These are phyloP conservation scores for Corvus moneduloides DNA, from an alignment of 2,113 vertebrate species.

Conservation along the genomic window DNA sequence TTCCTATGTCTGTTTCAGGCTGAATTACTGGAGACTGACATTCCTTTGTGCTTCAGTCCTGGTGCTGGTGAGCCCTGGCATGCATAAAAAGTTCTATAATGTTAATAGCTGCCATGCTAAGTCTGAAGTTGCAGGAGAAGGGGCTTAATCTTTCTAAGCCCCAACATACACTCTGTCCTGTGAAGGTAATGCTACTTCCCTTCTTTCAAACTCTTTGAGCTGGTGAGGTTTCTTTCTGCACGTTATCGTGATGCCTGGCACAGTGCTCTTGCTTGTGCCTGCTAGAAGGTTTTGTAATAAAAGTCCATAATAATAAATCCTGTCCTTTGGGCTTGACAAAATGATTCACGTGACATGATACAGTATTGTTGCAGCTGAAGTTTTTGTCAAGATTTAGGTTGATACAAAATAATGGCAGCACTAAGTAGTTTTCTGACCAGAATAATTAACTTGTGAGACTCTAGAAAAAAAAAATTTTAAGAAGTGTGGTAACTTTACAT, in stretches of 20 bases:
- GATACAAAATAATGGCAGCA: background rate
- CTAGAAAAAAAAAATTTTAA: background rate
- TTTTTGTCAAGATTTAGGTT: background rate
- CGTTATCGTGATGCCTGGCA: fast-evolving
- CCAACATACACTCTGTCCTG: background rate
- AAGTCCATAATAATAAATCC: background rate
- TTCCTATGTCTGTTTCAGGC: background rate
- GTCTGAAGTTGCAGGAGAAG: constrained; percentile 8
- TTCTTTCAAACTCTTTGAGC: background rate
- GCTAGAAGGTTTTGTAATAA: background rate
- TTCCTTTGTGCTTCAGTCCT: background rate
- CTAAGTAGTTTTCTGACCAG: background rate
- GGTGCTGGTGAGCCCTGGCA: background rate
- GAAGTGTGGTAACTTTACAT: background rate
- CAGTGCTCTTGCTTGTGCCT: background rate
- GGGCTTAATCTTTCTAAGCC: background rate
- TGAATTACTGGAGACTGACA: background rate
- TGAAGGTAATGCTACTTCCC: background rate
- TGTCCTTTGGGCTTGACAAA: background rate
- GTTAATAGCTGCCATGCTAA: background rate
- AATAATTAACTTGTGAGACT: background rate
- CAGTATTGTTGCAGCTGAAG: background rate
- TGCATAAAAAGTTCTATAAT: background rate
- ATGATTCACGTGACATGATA: background rate
- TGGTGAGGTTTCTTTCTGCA: background rate